Evolutionary conservation across 1,140 invertebrate genomes (phyloP).

Genomic region (Trichonephila clavata): DNA sequence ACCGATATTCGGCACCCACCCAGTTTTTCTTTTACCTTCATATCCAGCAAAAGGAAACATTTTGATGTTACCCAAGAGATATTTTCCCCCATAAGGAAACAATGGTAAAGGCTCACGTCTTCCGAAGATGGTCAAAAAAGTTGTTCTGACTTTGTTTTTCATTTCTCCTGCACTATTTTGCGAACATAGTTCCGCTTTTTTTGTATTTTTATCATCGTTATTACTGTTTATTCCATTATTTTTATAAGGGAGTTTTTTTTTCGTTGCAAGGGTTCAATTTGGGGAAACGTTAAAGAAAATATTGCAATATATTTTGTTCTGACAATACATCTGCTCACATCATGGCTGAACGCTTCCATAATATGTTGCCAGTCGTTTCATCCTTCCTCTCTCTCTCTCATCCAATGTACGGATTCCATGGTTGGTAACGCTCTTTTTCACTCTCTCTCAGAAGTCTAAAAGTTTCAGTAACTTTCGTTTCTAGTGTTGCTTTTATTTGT

Average conservation of each 20-base stretch:
- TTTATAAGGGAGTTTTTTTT: neutral
- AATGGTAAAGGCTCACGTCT: constrained; percentile 21
- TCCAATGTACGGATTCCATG: neutral
- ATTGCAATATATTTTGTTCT: constrained; percentile 31
- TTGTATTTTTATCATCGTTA: neutral
- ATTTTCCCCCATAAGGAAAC: constrained; percentile 17
- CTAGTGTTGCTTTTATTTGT: neutral
- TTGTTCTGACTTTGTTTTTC: neutral
- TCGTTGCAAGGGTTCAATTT: neutral
- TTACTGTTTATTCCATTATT: constrained; percentile 2
- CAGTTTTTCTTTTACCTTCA: neutral
- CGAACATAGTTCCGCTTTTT: neutral
- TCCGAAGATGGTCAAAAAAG: constrained; percentile 18
- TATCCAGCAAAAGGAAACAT: constrained; percentile 29
- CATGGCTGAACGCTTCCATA: constrained; percentile 42
- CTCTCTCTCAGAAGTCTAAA: neutral
- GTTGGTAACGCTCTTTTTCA: neutral
- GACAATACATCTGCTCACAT: constrained; percentile 9
- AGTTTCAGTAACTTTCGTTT: constrained; percentile 16
- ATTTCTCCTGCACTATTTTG: neutral
- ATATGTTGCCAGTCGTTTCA: constrained; percentile 49
- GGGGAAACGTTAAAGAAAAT: neutral
- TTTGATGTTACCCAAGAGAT: constrained; percentile 10
- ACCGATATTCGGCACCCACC: constrained; percentile 43
- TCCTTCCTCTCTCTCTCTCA: neutral